phyloP scores from a whole-genome alignment of 2,113 vertebrate species.

The zebrafish (Danio rerio) region DNA sequence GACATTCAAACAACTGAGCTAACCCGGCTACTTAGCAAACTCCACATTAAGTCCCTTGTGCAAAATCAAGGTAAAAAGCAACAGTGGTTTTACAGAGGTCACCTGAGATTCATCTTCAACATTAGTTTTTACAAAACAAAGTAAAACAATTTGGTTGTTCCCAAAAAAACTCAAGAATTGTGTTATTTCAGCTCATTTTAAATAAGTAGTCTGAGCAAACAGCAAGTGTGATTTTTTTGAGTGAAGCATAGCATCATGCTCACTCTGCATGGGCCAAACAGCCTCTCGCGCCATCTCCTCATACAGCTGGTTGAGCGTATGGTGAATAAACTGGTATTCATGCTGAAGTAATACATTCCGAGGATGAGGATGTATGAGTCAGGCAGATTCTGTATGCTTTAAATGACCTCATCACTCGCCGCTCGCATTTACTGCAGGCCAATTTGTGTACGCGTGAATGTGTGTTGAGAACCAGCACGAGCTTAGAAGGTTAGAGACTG shows the following conservation, averaged over 20 bases:
- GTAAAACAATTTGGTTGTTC: no score
- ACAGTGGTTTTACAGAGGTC: neutral
- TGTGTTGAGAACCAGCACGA: slow-evolving; percentile 35
- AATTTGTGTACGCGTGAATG: slow-evolving; percentile 26
- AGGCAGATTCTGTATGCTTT: slow-evolving; percentile 49
- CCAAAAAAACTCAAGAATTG: no score
- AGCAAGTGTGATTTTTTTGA: no score
- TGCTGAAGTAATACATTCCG: slow-evolving; percentile 42
- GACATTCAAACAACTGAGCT: neutral
- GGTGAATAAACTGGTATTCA: slow-evolving; percentile 41
- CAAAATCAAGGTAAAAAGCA: slow-evolving; percentile 20
- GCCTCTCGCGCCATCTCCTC: neutral
- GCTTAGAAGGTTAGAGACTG: slow-evolving; percentile 39
- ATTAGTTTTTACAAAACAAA: no score
- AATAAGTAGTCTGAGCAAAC: no score
- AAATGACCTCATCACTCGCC: slow-evolving; percentile 50
- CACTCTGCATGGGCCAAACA: slow-evolving; percentile 4
- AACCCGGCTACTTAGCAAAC: neutral
- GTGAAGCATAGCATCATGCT: neutral
- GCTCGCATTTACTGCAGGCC: slow-evolving; percentile 22
- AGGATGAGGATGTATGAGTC: slow-evolving; percentile 28
- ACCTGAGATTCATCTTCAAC: neutral
- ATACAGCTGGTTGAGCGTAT: slow-evolving; percentile 29
- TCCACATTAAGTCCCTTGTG: neutral
- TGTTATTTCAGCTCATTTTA: no score